Evolutionary conservation across 2,888 invertebrate species (phyloP), one percentile per base, ranked within the genome.

Genomic region (Eustalomyia histrio): DNA sequence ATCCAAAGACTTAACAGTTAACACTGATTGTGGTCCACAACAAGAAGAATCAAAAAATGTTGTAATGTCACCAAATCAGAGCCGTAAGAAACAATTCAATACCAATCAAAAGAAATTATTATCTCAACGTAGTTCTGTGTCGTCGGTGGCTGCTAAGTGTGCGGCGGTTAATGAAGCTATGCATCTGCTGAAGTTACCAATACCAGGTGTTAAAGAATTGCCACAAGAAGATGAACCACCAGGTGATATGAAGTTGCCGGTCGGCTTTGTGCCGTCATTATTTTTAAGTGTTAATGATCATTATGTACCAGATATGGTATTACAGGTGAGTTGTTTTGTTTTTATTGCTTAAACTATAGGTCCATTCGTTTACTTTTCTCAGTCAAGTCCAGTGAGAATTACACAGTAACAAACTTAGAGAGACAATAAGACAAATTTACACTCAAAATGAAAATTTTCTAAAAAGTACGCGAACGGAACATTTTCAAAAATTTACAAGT

Each of bases 261-360:
- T 92, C 1, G 93, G 93, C 0, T 94, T 93, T 85, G 92, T 93
- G 71, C 91, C 91, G 5, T 93, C 94, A 29, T 88, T 95, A 73
- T 91, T 95, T 83, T 92, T 94, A 29, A 93, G 93, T 58, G 90
- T 94, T 63, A 92, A 92, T 74, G 93, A 94, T 86, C 93, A 93
- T 86, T 95, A 95, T 89, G 92, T 94, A 88, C 93, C 95, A 86
- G 94, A 95, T 91, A 93, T 95, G 92, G 93, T 95, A 82, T 91
- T 96, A 86, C 96, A 96, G 92, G 95, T 93, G 91, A 79, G 78
- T 53, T 6, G 5, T 47, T 35, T 35, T 3, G 2, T 24, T 24
- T 24, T 3, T 24, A 2, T 24, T n/a, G n/a, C n/a, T n/a, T n/a
- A n/a, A n/a, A n/a, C n/a, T n/a, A n/a, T n/a, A n/a, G n/a, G n/a